Percentiles rank a stretch among this genome's conserved stretches.
Conservation (phyloP, 2,113 vertebrate genomes). For the Nettapus auritus region DNA sequence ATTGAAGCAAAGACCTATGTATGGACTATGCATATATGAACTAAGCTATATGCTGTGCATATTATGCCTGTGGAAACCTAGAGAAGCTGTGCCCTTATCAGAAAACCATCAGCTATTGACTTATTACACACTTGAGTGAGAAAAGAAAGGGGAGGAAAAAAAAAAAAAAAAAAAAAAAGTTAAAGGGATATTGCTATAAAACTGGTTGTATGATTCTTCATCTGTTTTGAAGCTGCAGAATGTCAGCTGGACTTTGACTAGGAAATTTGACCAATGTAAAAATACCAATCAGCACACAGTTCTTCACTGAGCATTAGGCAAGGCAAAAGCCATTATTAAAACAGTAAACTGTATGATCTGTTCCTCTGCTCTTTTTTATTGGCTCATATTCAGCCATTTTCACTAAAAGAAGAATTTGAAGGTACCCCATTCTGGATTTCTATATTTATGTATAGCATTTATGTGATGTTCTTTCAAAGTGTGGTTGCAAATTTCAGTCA, state of each 20-base stretch:
- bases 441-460: background rate
- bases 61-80: background rate
- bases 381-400: background rate
- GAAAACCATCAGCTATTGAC: background rate
- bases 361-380: background rate
- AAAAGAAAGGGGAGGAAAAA: background rate
- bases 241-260: background rate
- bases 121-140: background rate
- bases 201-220: background rate
- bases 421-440: background rate
- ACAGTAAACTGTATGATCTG: background rate
- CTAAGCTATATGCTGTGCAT: background rate
- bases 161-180: background rate
- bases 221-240: background rate
- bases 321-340: background rate
- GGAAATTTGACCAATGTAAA: background rate
- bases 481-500: background rate
- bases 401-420: background rate
- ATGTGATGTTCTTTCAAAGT: background rate
- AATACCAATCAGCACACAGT: background rate
- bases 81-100: background rate
- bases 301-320: background rate
- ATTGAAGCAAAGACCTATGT: background rate
- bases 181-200: background rate
- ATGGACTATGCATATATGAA: background rate